Evolutionary conservation across 2,888 invertebrate genomes (phyloP), one percentile per base, ranked within the genome.

Genomic region (Biston betularia): DNA sequence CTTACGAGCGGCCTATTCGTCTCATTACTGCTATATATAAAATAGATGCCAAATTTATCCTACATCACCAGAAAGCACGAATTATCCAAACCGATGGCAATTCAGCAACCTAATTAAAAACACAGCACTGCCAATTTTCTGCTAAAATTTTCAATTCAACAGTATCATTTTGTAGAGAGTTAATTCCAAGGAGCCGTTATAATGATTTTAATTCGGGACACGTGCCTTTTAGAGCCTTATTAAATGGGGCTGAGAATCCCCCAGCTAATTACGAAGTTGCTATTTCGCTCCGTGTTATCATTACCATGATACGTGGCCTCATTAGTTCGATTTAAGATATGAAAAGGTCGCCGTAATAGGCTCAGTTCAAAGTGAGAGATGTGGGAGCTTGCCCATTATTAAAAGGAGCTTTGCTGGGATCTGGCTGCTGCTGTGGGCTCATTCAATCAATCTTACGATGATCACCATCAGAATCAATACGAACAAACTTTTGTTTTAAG

Each of bases 171-270:
- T 48, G 57, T 67, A 62, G 58, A 14, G 68, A 72, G 71, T 74
- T 70, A 64, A 72, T 69, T 72, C 70, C 55, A 70, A 72, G 59
- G 70, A 68, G 72, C 62, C 64, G 63, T 63, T 70, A 72, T 70
- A 72, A 74, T 72, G 54, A 74, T 74, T 70, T 67, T 71, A 72
- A 74, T 74, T 72, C 74, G 42, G 66, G 48, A 65, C 74, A 70
- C 72, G 74, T 72, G 70, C 72, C 71, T 63, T 69, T 69, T 64
- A 66, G 68, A 55, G 70, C 68, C 64, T 58, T 70, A 68, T 69
- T 72, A 74, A 68, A 68, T 55, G 65, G 60, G 49, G 58, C 61
- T 58, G 48, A 62, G 65, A 65, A 66, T 63, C 65, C 55, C 56
- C 63, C 48, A 45, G 67, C 49, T 64, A 67, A 68, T 68, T 68